These are phyloP conservation scores for Syngnathus typhle DNA, from an alignment of 2,113 vertebrate genomes.

Conservation along the genomic window DNA sequence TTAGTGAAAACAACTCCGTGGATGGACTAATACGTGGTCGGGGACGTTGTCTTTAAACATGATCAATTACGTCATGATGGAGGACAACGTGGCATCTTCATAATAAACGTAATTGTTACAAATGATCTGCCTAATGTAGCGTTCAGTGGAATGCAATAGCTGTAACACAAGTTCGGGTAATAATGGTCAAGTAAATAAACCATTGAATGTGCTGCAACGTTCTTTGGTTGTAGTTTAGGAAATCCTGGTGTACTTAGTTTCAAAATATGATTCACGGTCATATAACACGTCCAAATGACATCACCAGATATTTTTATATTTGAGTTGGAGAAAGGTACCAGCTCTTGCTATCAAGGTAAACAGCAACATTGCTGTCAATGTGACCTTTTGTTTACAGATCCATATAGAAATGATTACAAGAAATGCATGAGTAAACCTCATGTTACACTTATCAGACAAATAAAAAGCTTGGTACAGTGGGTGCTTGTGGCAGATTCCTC, in stretches of 20 bases:
- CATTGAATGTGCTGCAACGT: neutral
- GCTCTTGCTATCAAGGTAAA: neutral
- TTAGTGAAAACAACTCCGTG: neutral
- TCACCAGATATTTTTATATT: neutral
- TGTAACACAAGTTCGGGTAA: neutral
- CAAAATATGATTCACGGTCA: neutral
- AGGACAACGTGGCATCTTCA: neutral
- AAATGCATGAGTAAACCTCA: neutral
- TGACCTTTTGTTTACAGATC: neutral
- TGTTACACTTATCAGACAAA: neutral
- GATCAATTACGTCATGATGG: neutral
- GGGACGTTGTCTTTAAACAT: neutral
- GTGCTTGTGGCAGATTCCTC: conserved; percentile 36
- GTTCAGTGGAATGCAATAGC: neutral
- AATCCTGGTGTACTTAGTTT: neutral
- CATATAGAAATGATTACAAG: neutral
- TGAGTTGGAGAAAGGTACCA: neutral
- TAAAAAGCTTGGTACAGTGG: too few species aligned
- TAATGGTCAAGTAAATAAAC: neutral
- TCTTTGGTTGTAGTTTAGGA: neutral
- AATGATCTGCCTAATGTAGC: neutral
- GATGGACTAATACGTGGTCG: neutral
- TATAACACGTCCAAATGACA: neutral
- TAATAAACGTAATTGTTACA: neutral
- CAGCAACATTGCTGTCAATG: neutral